phyloP scores from a whole-genome alignment of 92 coral and sea anemone genomes.

The Epizoanthus fatuus region DNA sequence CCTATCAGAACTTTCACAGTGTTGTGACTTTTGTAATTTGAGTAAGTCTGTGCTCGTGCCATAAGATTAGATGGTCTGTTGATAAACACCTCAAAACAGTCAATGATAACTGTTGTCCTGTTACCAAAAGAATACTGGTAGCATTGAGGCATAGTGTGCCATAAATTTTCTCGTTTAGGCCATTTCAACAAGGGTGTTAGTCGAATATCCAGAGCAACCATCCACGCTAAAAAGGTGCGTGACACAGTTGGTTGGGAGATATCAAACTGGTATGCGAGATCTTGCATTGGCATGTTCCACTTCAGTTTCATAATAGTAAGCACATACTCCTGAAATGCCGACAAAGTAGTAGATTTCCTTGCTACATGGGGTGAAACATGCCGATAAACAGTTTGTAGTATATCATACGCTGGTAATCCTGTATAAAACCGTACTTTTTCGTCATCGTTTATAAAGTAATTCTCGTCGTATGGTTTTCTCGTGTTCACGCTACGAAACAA shows the following conservation, averaged over 20 bases:
- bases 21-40: constrained; percentile 70
- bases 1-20: constrained; percentile 77
- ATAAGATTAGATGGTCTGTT: constrained; percentile 53
- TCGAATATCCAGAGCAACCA: constrained; percentile 30
- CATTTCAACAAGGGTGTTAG: constrained; percentile 43
- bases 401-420: constrained; percentile 54
- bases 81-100: constrained; percentile 65
- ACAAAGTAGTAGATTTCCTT: constrained; percentile 33
- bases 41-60: constrained; percentile 44
- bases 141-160: constrained; percentile 68
- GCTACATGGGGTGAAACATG: constrained; percentile 36
- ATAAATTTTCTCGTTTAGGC: constrained; percentile 66
- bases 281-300: constrained; percentile 45
- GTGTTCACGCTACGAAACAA: constrained; percentile 3
- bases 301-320: constrained; percentile 40
- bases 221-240: constrained; percentile 31
- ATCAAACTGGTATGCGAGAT: constrained; percentile 32
- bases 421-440: constrained; percentile 61
- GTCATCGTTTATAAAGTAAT: constrained; percentile 31
- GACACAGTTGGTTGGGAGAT: constrained; percentile 16
- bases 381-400: constrained; percentile 52
- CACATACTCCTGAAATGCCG: constrained; percentile 35
- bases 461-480: constrained; percentile 1
- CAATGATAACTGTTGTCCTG: constrained; percentile 56
- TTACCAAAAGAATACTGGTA: constrained; percentile 64